Conservation (phyloP, 2,113 vertebrate species). For the Ailurus styani region DNA sequence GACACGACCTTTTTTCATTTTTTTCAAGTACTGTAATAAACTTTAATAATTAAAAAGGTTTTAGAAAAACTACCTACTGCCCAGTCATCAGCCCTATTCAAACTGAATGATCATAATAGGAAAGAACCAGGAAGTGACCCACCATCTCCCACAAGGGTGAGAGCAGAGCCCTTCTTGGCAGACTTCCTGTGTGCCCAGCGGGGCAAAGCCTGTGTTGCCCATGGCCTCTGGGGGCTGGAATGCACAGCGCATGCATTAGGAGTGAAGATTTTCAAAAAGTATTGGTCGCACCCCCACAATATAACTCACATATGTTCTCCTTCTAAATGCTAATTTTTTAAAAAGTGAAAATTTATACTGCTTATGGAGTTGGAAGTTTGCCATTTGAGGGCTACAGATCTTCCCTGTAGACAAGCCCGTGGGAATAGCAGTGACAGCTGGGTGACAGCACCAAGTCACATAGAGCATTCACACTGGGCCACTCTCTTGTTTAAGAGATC, state of each 20-base stretch:
- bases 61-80: background rate
- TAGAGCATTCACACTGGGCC: background rate
- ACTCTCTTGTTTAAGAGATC: background rate
- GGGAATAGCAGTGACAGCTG: background rate
- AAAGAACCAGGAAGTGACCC: conserved; percentile 69
- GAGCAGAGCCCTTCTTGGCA: conserved; percentile 93
- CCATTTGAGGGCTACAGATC: background rate
- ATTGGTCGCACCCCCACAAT: too few relatives aligned
- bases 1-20: background rate
- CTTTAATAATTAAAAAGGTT: background rate
- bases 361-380: background rate
- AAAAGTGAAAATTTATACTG: background rate
- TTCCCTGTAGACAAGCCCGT: background rate
- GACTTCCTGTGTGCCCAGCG: conserved; percentile 93
- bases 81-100: background rate
- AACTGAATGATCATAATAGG: background rate
- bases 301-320: background rate
- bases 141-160: conserved; percentile 91
- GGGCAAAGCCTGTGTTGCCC: conserved; percentile 91
- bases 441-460: accelerated
- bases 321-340: background rate
- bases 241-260: background rate
- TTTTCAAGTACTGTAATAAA: background rate
- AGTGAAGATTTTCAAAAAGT: background rate
- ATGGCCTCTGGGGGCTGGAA: conserved; percentile 85